Conservation (phyloP, 2,888 invertebrate genomes). For the Drosophila atroscutellata region DNA sequence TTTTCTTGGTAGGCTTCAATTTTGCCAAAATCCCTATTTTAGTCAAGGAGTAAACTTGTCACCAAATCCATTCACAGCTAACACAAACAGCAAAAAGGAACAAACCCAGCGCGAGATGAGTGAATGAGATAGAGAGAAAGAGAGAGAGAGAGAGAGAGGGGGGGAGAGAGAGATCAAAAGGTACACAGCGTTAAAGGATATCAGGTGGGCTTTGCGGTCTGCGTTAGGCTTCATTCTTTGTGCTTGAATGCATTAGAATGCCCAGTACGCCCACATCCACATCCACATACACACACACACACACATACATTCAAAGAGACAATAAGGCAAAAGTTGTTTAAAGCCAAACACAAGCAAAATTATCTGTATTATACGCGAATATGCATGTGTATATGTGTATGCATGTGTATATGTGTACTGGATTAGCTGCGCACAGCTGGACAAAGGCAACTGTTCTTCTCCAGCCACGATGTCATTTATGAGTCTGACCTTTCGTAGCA, state of each 20-base stretch:
- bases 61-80: background rate
- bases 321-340: slow-evolving; percentile 19
- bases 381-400: background rate
- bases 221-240: slow-evolving; percentile 7
- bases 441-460: background rate
- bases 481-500: slow-evolving; percentile 9
- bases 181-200: slow-evolving; percentile 8
- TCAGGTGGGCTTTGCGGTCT: slow-evolving; percentile 1
- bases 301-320: background rate
- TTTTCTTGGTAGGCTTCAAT: background rate
- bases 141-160: background rate
- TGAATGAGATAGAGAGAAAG: background rate
- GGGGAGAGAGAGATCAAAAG: slow-evolving; percentile 8
- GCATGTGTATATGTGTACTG: slow-evolving; percentile 9
- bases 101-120: background rate
- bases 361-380: background rate
- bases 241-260: slow-evolving; percentile 33
- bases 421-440: slow-evolving; percentile 10
- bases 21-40: slow-evolving; percentile 1
- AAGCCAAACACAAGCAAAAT: background rate
- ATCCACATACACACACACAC: background rate
- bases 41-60: background rate
- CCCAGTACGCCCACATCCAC: slow-evolving; percentile 1
- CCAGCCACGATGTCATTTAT: slow-evolving; percentile 3
- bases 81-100: background rate